Evolutionary conservation across 2,113 vertebrate genomes (phyloP).

Genomic region (Calyptommatus sinebrachiatus): DNA sequence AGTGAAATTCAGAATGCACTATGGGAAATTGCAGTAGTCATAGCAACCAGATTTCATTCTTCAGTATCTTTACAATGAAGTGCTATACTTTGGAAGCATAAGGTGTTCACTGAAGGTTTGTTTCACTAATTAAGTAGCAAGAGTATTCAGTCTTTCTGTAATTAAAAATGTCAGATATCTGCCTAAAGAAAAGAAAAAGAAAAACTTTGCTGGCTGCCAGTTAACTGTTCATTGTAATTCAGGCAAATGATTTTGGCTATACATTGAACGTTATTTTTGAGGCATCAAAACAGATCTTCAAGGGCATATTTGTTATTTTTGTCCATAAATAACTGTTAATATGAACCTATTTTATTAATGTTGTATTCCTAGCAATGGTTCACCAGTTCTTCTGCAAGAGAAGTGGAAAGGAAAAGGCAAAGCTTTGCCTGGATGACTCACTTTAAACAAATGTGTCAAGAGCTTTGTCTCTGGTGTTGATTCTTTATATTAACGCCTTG

Average conservation of each 20-base stretch:
- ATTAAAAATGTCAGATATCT: slow-evolving; percentile 41
- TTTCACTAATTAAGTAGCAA: slow-evolving; percentile 54
- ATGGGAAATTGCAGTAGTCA: slow-evolving; percentile 57
- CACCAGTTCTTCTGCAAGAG: too few species aligned
- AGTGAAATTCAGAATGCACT: slow-evolving; percentile 50
- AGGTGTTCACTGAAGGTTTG: slow-evolving; percentile 44
- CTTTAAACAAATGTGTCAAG: too few species aligned
- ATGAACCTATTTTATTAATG: too few species aligned
- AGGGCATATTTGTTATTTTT: neutral
- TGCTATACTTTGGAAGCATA: slow-evolving; percentile 29
- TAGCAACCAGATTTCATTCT: slow-evolving; percentile 62
- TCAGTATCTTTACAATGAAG: slow-evolving; percentile 36
- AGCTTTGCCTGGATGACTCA: too few species aligned
- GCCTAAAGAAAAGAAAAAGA: neutral
- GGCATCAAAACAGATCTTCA: neutral
- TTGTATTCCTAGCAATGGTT: too few species aligned
- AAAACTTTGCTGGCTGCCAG: neutral
- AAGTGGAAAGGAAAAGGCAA: too few species aligned
- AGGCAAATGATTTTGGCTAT: accelerated
- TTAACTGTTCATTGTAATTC: neutral
- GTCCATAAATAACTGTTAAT: neutral
- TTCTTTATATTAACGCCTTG: too few species aligned
- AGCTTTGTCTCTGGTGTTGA: too few species aligned
- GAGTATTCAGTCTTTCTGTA: slow-evolving; percentile 37
- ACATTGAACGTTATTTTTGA: neutral